Evolutionary conservation across 2,113 vertebrate genomes (phyloP).

Genomic region (Malaclemys terrapin): DNA sequence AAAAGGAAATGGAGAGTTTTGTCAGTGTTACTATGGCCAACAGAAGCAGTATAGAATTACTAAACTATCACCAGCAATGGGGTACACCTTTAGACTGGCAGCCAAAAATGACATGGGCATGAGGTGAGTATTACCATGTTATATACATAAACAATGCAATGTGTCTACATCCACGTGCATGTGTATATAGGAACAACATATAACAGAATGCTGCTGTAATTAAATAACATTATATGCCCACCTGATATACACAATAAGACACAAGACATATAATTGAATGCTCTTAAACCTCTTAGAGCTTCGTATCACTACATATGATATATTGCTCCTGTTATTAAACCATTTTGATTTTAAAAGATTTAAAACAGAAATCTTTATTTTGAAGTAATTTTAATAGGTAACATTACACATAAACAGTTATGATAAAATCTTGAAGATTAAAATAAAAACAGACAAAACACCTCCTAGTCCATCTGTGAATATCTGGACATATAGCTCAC

Average conservation of each 20-base stretch:
- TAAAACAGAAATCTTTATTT: neutral
- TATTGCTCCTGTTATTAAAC: neutral
- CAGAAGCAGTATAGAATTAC: conserved; percentile 96
- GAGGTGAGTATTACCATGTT: conserved; percentile 84
- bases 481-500: neutral
- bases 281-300: neutral
- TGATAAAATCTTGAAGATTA: neutral
- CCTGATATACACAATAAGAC: neutral
- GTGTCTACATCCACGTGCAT: neutral
- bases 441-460: accelerated
- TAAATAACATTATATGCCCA: neutral
- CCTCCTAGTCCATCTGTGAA: neutral
- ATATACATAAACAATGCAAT: neutral
- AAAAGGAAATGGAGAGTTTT: conserved; percentile 90
- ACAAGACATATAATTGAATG: neutral
- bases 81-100: conserved; percentile 95
- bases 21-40: conserved; percentile 93
- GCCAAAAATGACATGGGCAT: conserved; percentile 96
- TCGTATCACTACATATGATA: neutral
- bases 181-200: neutral
- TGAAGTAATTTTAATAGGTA: neutral
- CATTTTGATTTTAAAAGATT: neutral
- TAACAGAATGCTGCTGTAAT: neutral
- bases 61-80: conserved; percentile 93
- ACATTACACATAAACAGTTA: neutral